A percentile compares a stretch with the other conserved stretches of the same genome.
These are phyloP conservation scores for Ormia ochracea DNA, from an alignment of 2,888 invertebrate species.

Conservation along the genomic window DNA sequence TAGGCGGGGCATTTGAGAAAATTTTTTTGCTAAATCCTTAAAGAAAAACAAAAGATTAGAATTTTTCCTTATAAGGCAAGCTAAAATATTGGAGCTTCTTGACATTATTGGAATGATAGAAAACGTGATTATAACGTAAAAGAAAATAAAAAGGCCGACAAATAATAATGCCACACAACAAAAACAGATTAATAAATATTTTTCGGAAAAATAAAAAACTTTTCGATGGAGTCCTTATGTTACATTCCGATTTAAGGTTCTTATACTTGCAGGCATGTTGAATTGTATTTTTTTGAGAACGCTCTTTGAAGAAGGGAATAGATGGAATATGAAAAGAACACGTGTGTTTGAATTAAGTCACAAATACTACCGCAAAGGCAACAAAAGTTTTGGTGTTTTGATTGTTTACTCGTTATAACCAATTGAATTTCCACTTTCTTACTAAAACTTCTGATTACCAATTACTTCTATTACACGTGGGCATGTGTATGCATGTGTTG, in stretches of 20 bases:
- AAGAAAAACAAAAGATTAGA: not conserved
- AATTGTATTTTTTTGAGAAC: constrained; percentile 23
- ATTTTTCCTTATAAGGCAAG: not conserved
- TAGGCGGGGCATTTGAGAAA: not conserved
- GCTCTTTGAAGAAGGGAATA: not conserved
- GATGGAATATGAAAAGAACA: not conserved
- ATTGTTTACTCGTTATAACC: not conserved
- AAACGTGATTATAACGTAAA: constrained; percentile 52
- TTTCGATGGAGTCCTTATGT: constrained; percentile 31
- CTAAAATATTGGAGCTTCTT: not conserved
- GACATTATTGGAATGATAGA: constrained; percentile 25
- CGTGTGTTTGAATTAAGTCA: not conserved
- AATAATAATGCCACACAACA: not conserved
- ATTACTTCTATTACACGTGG: not conserved
- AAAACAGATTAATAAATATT: not conserved
- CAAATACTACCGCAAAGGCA: not conserved
- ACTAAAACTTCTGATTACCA: constrained; percentile 18
- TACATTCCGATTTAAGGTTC: constrained; percentile 32
- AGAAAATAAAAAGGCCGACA: not conserved
- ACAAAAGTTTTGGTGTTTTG: not conserved
- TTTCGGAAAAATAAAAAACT: constrained; percentile 1
- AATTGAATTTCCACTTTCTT: constrained; percentile 10
- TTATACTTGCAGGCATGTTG: constrained; percentile 30
- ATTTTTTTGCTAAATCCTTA: constrained; percentile 23
- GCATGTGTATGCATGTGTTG: not conserved